These are phyloP conservation scores for Pristionchus mayeri DNA, from an alignment of 2,888 invertebrate species.

Conservation along the genomic window DNA sequence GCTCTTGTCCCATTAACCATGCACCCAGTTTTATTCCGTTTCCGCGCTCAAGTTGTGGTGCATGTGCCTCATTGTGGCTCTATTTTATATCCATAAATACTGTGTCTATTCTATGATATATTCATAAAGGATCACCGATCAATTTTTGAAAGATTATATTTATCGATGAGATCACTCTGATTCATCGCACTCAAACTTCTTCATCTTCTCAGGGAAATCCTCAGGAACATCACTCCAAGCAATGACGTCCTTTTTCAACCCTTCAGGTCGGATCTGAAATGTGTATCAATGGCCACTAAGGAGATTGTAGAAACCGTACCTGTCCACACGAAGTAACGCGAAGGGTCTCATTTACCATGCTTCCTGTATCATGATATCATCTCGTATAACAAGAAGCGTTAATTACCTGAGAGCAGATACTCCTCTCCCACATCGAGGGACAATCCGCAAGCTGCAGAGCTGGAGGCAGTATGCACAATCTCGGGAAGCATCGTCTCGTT, in stretches of 20 bases:
- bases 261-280: neutral
- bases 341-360: slow-evolving; percentile 7
- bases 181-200: slow-evolving; percentile 34
- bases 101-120: no score
- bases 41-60: no score
- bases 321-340: neutral
- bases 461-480: neutral
- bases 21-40: no score
- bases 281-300: neutral
- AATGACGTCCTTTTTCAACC: neutral
- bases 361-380: neutral
- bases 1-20: no score
- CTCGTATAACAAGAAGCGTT: neutral
- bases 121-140: no score
- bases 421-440: slow-evolving; percentile 24
- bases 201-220: slow-evolving; percentile 23
- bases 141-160: no score
- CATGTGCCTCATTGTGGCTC: no score
- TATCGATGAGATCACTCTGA: neutral
- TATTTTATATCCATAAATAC: no score
- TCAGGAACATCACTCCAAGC: neutral
- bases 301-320: neutral
- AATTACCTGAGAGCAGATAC: slow-evolving; percentile 14
- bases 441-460: neutral
- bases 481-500: neutral